A percentile compares a stretch with the other conserved stretches of the same genome.
Conservation (phyloP, 2,888 invertebrate genomes). For the Scaeva pyrastri region DNA sequence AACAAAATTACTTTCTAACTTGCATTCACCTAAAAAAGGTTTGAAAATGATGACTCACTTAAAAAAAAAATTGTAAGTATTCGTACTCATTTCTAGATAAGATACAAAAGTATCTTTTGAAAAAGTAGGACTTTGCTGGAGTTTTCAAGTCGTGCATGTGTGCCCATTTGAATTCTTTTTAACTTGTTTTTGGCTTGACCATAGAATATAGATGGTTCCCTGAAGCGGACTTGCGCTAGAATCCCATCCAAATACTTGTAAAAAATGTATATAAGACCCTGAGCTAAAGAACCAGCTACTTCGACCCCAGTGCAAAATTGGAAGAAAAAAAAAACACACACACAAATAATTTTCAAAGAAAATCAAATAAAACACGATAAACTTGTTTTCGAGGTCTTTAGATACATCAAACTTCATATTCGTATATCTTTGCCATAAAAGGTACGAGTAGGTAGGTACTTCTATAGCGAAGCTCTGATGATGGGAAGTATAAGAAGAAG, state of each 20-base stretch:
- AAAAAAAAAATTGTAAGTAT: neutral
- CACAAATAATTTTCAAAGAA: constrained; percentile 6
- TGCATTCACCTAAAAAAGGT: constrained; percentile 42
- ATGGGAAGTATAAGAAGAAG: too few species aligned
- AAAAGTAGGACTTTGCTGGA: constrained; percentile 49
- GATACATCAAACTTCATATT: constrained; percentile 14
- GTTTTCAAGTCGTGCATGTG: constrained; percentile 42
- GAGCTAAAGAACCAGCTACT: constrained; percentile 22
- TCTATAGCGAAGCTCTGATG: neutral
- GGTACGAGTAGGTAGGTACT: neutral
- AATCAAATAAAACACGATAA: constrained; percentile 54
- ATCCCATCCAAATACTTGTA: constrained; percentile 18
- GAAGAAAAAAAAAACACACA: constrained; percentile 17
- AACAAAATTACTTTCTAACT: constrained; percentile 52
- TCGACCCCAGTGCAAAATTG: constrained; percentile 23
- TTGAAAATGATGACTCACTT: constrained; percentile 49
- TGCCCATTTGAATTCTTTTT: constrained; percentile 20
- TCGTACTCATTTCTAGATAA: neutral
- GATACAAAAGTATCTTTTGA: constrained; percentile 17
- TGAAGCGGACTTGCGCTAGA: constrained; percentile 27
- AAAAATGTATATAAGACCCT: neutral
- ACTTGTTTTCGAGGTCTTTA: constrained; percentile 46
- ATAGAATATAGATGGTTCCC: too few species aligned
- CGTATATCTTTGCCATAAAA: too few species aligned
- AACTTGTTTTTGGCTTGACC: constrained; percentile 12